phyloP scores from a whole-genome alignment of 2,797 vertebrate genomes.

The Sebastes variabilis region DNA sequence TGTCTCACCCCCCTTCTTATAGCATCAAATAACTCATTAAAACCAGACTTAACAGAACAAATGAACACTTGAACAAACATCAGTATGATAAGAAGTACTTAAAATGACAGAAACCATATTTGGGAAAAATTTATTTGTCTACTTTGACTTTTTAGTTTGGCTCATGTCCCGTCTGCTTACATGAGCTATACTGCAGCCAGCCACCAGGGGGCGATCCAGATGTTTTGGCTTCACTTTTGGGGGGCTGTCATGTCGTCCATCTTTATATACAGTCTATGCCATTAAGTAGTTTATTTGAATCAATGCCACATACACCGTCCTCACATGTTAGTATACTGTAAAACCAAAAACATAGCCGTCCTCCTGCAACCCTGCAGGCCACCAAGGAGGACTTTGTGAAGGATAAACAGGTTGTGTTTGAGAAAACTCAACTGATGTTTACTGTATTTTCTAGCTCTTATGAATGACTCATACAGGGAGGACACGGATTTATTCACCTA shows the following conservation, averaged over 20 bases:
- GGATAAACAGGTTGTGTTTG: neutral
- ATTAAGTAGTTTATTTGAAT: neutral
- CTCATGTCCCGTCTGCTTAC: fast-evolving
- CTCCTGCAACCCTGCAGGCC: neutral
- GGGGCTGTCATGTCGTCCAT: neutral
- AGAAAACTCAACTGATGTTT: neutral
- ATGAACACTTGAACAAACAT: no score
- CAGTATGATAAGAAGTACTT: no score
- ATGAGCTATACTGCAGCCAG: neutral
- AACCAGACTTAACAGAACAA: no score
- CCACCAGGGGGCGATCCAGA: neutral
- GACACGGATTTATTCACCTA: neutral
- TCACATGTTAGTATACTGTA: neutral
- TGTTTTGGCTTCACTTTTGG: neutral
- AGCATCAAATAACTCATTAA: no score
- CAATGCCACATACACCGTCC: neutral
- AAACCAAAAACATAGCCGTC: neutral
- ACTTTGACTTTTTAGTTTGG: neutral
- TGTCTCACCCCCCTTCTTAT: no score
- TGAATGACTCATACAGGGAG: neutral
- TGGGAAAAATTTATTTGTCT: no score
- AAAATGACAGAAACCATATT: no score
- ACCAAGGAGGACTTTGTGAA: neutral
- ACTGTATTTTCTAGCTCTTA: neutral
- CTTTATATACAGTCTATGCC: neutral